Percentiles rank a stretch among this genome's conserved stretches.
phyloP scores from a whole-genome alignment of 2,888 invertebrate species.

The Peribatodes rhomboidaria region DNA sequence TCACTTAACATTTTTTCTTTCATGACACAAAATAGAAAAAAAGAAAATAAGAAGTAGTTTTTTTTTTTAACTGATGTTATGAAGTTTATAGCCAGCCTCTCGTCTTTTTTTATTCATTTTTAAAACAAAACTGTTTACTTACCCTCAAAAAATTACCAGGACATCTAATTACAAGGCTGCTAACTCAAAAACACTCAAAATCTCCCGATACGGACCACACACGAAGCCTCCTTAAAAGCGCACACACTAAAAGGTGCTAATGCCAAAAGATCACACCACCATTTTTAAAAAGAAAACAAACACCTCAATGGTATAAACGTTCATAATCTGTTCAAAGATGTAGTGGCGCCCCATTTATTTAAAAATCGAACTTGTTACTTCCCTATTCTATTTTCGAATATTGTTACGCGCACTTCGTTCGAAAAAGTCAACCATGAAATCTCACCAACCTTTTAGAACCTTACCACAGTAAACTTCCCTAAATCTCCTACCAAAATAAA shows the following conservation, averaged over 20 bases:
- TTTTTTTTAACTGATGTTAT: no score
- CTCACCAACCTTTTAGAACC: not conserved
- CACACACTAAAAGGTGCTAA: slow-evolving; percentile 85
- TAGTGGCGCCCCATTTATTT: slow-evolving; percentile 77
- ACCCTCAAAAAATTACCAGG: slow-evolving; percentile 43
- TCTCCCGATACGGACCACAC: slow-evolving; percentile 72
- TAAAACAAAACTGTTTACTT: slow-evolving; percentile 27
- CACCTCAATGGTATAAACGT: slow-evolving; percentile 72
- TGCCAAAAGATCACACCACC: slow-evolving; percentile 78
- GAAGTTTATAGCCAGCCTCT: not conserved
- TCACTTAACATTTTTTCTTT: no score
- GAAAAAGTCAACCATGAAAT: slow-evolving; percentile 59
- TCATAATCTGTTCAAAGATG: slow-evolving; percentile 76
- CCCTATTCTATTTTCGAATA: slow-evolving; percentile 70
- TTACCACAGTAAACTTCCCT: not conserved
- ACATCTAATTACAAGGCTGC: slow-evolving; percentile 53
- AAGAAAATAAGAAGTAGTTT: no score
- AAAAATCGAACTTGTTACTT: slow-evolving; percentile 72
- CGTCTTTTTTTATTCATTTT: slow-evolving; percentile 2
- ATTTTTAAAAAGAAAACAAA: slow-evolving; percentile 75
- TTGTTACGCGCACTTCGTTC: slow-evolving; percentile 75
- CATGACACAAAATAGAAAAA: no score
- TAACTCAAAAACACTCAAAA: slow-evolving; percentile 57
- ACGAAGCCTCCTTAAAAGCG: slow-evolving; percentile 73
- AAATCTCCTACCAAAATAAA: not conserved